Base-by-base conservation (phyloP, 2,888 invertebrate genomes). In the Orchestes rusci region DNA sequence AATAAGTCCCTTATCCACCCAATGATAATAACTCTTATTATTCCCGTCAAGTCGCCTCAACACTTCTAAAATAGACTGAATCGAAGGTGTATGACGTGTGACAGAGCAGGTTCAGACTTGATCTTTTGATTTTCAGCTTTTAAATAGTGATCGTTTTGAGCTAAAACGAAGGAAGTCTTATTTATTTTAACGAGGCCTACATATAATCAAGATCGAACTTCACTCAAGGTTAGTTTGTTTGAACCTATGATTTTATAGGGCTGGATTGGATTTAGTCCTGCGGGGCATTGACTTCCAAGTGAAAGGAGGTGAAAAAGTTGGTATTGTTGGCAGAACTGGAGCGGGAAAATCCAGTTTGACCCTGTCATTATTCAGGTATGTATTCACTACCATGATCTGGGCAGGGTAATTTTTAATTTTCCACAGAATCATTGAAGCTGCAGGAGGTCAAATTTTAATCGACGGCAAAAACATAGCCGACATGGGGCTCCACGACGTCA, bases 271-370 rank as follows among this genome's bases (percentile, higher is more conserved):
- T 60, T 76, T 92, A 42, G 91, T 92, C 30, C 74, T 95, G 45
- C 82, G 82, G 34, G 83, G 83, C 51, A 73, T 95, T 51, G 78
- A 76, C 31, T 90, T 89, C 65, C 69, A 73, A 35, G 82, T 93
- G 19, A 74, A 76, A 34, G 83, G 88, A 28, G 82, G 86, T 12
- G 91, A 93, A 69, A 93, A 93, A 73, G 36, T 47, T 27, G 47
- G 47, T 18, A 47, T 47, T 12, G 47, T 47, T 3, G 47, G 47
- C 10, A 39, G 92, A 60, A 92, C 91, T 36, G 92, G 92, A 16
- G 43, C 35, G 54, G 93, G 94, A 59, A 93, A 94, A 72, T 91
- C 90, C 44, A 92, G 91, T 55, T 74, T 93, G 60, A 91, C 91
- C 3, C 70, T 92, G 37, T 82, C 87, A 1, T 73, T 93, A 31